These are phyloP conservation scores for Valencia hispanica DNA, from an alignment of 2,797 vertebrate genomes.

Conservation along the genomic window DNA sequence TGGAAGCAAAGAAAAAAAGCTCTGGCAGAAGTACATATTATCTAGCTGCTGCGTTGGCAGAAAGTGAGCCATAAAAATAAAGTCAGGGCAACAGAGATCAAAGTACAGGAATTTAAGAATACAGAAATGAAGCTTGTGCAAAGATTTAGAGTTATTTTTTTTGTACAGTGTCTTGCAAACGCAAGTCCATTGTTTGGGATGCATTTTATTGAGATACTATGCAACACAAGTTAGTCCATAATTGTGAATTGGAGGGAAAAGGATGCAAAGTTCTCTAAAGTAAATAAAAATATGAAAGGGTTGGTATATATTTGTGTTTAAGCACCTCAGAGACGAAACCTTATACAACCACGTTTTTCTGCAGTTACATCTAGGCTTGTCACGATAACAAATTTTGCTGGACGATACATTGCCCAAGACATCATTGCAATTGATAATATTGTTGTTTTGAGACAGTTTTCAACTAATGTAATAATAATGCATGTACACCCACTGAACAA, in stretches of 20 bases:
- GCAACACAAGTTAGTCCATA: background rate
- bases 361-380: too few relatives aligned
- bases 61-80: constrained; percentile 15
- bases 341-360: background rate
- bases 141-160: background rate
- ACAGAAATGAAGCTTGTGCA: constrained; percentile 22
- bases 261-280: background rate
- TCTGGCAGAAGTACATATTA: constrained; percentile 4
- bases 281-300: background rate
- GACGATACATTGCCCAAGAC: too few relatives aligned
- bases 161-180: background rate
- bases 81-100: background rate
- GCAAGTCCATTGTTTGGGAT: background rate
- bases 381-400: too few relatives aligned
- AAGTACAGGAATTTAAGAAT: background rate
- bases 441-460: too few relatives aligned
- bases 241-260: background rate
- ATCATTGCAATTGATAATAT: too few relatives aligned
- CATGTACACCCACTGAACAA: too few relatives aligned
- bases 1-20: constrained; percentile 46
- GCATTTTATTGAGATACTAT: background rate
- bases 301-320: background rate
- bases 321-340: background rate
- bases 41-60: constrained; percentile 17
- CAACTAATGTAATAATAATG: too few relatives aligned